Evolutionary conservation across 1,140 invertebrate genomes (phyloP).

Genomic region (Heliconius melpomene): DNA sequence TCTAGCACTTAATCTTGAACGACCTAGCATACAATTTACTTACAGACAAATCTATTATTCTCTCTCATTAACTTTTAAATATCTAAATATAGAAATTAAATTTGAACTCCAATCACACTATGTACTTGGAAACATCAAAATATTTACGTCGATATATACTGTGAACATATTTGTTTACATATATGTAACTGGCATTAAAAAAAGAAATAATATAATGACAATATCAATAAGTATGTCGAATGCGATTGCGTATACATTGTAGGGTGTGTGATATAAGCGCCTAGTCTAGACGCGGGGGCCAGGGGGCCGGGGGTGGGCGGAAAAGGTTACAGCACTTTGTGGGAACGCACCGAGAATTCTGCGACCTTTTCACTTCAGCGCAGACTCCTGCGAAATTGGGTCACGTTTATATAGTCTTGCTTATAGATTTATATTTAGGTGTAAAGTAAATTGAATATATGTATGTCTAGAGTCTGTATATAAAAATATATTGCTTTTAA

Average conservation of each 20-base stretch:
- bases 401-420: constrained; percentile 35
- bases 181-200: neutral
- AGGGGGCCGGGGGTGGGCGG: constrained; percentile 45
- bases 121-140: no score
- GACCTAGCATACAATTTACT: no score
- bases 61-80: no score
- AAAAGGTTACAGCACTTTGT: constrained; percentile 41
- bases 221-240: constrained; percentile 15
- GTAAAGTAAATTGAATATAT: constrained; percentile 15
- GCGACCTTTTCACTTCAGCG: constrained; percentile 45
- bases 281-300: constrained; percentile 58
- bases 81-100: no score
- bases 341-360: constrained; percentile 36
- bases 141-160: neutral
- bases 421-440: constrained; percentile 22
- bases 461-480: neutral
- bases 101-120: no score
- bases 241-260: constrained; percentile 21
- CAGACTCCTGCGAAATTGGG: constrained; percentile 44
- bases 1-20: no score
- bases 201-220: neutral
- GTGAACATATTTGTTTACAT: neutral
- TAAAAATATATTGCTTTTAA: neutral
- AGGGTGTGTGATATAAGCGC: constrained; percentile 31
- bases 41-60: no score